Conservation (phyloP, 1,140 invertebrate species). For the Galleria mellonella region DNA sequence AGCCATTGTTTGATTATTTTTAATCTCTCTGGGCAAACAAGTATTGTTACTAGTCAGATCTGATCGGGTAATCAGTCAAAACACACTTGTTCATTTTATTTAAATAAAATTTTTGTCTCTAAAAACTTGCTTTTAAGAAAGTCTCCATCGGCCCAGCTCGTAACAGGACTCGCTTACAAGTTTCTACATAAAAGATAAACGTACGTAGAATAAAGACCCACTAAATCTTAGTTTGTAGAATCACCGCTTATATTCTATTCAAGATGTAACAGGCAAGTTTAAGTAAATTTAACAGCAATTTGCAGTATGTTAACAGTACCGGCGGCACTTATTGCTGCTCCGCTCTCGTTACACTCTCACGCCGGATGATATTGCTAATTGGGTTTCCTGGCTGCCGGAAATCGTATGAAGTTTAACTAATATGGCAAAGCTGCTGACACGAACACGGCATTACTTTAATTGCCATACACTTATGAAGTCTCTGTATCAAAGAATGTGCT, state of each 20-base stretch:
- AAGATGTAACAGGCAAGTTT: constrained; percentile 24
- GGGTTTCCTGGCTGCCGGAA: constrained; percentile 44
- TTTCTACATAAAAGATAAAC: no score
- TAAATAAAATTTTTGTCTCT: no score
- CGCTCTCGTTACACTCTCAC: constrained; percentile 36
- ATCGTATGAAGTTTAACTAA: constrained; percentile 55
- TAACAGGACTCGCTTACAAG: no score
- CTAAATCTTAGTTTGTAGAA: constrained; percentile 16
- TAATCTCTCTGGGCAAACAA: no score
- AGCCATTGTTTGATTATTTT: no score
- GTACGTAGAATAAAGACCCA: background rate
- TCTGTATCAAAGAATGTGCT: no score
- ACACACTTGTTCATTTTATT: no score
- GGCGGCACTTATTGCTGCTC: constrained; percentile 32
- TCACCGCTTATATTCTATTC: constrained; percentile 15
- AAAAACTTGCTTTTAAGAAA: no score
- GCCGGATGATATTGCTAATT: constrained; percentile 58
- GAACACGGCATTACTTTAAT: constrained; percentile 11
- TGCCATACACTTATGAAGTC: background rate
- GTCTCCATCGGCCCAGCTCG: no score
- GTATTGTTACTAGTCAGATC: no score
- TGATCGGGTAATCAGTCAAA: no score
- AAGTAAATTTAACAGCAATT: constrained; percentile 51
- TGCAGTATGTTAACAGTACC: constrained; percentile 44
- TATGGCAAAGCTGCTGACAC: constrained; percentile 25